Conservation (phyloP, 2,797 vertebrate species). For the Microhierax caerulescens region DNA sequence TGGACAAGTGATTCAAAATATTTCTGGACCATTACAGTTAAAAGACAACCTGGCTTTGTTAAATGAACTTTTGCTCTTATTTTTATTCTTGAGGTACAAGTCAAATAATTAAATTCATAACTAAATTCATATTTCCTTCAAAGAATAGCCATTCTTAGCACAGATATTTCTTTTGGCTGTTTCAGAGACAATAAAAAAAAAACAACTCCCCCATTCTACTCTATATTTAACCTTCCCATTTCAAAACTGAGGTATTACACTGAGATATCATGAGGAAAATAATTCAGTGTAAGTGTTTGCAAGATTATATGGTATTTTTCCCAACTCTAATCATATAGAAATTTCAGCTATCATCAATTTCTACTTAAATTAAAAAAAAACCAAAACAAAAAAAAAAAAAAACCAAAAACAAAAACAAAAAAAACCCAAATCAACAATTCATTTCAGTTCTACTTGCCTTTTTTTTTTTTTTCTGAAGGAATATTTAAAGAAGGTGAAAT, state of each 20-base stretch:
- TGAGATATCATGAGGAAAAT: background rate
- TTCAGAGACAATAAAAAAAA: background rate
- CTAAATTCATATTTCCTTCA: background rate
- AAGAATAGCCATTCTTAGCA: background rate
- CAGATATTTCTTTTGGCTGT: background rate
- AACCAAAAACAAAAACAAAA: background rate
- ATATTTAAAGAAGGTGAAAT: background rate
- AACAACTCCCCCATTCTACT: accelerated
- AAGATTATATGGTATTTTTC: background rate
- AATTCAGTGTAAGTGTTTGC: background rate
- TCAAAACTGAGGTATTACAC: background rate
- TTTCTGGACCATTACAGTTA: background rate
- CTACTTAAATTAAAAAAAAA: background rate
- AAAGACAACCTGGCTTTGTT: background rate
- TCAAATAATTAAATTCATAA: background rate
- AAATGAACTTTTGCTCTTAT: background rate
- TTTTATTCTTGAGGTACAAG: background rate
- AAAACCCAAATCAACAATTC: accelerated
- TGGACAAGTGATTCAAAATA: background rate
- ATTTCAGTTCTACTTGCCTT: background rate
- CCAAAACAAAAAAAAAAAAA: background rate
- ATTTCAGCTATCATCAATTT: background rate
- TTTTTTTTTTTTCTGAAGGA: background rate
- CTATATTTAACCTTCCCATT: background rate
- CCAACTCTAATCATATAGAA: background rate